A percentile compares a stretch with the other conserved stretches of the same genome.
These are phyloP conservation scores for Heliconius himera DNA, from an alignment of 1,140 invertebrate species.

Conservation along the genomic window DNA sequence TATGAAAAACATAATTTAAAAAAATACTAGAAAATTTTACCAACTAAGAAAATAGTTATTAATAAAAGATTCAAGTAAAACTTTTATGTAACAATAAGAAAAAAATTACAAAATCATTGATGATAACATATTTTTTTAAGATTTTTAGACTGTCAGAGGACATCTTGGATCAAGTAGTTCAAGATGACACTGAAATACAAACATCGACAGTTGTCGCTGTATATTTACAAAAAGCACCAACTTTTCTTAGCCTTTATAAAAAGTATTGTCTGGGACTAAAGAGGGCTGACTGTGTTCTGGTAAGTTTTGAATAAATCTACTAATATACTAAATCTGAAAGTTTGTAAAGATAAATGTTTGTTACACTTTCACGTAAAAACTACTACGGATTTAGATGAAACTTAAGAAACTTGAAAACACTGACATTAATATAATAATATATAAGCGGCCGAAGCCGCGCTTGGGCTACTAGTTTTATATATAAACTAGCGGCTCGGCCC, in stretches of 20 bases:
- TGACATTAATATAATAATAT: too few species aligned
- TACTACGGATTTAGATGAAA: too few species aligned
- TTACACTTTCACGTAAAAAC: too few species aligned
- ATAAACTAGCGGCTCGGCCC: too few species aligned
- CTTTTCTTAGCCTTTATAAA: slow-evolving; percentile 88
- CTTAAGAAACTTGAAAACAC: too few species aligned
- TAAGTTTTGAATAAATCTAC: slow-evolving; percentile 50
- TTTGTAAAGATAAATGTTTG: too few species aligned
- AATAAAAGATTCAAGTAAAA: background rate
- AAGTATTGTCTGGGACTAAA: slow-evolving; percentile 91
- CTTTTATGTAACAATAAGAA: background rate
- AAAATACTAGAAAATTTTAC: too few species aligned
- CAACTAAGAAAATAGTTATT: too few species aligned
- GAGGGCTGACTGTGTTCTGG: slow-evolving; percentile 90
- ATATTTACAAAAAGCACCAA: slow-evolving; percentile 87
- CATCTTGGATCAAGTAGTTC: slow-evolving; percentile 88
- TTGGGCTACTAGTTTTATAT: too few species aligned
- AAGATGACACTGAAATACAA: slow-evolving; percentile 87
- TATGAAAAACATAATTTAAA: too few species aligned
- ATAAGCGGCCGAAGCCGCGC: too few species aligned
- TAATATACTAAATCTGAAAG: background rate
- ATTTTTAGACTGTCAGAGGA: slow-evolving; percentile 90
- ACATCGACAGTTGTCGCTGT: slow-evolving; percentile 85
- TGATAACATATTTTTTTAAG: slow-evolving; percentile 54
- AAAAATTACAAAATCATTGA: background rate